phyloP scores from a whole-genome alignment of 2,888 invertebrate species.

The Strigamia crassipes region DNA sequence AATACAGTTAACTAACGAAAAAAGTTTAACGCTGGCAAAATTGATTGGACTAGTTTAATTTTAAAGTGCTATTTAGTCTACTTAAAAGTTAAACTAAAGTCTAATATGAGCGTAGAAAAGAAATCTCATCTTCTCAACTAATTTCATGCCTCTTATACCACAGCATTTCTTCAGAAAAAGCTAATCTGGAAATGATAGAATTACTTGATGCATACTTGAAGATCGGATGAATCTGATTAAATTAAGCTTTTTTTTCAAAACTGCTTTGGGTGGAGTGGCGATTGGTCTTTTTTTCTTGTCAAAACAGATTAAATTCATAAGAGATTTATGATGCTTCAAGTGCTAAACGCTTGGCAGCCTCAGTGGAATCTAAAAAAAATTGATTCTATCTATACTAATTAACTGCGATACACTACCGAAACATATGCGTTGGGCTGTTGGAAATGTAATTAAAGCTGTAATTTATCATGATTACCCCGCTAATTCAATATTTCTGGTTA shows the following conservation, averaged over 20 bases:
- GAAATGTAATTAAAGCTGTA: neutral
- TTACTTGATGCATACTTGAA: neutral
- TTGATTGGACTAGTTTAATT: no score
- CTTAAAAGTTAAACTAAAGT: no score
- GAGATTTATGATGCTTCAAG: neutral
- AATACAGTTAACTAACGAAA: no score
- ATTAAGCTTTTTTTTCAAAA: neutral
- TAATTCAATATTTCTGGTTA: neutral
- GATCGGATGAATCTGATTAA: neutral
- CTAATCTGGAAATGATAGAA: neutral
- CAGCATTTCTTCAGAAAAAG: neutral
- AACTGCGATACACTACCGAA: neutral
- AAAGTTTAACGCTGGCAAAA: no score
- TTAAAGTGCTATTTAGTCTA: no score
- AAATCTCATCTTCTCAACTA: neutral
- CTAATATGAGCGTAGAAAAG: no score
- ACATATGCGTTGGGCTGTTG: neutral
- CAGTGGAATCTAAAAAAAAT: no score
- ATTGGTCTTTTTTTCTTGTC: neutral
- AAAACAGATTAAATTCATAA: neutral
- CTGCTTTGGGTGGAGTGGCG: neutral
- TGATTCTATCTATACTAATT: neutral
- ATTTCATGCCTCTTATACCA: neutral
- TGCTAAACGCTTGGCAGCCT: neutral
- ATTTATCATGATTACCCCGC: neutral